Base-by-base conservation (phyloP, 2,888 invertebrate genomes). In the Acleris emargana region DNA sequence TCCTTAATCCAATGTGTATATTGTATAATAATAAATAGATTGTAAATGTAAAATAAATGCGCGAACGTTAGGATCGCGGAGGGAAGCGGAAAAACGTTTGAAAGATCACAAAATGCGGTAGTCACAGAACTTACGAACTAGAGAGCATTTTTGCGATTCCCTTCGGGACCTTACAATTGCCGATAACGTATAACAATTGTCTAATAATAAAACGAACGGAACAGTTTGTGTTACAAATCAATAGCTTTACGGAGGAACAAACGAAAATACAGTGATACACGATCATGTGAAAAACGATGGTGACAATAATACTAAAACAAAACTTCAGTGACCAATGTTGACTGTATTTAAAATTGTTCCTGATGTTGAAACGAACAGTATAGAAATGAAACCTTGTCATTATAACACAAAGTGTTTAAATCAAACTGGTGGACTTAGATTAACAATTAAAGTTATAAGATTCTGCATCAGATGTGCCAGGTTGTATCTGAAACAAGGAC, bases 401-500 rank as follows among this genome's bases (percentile, higher is more conserved):
- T 80, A 79, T 83, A 86, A 86, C 84, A 80, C 74, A 72, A 73
- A 78, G 62, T 77, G 79, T 71, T 76, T 75, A 77, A 78, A 73
- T 67, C 62, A 73, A 71, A 71, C 70, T 69, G 78, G 81, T 79
- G 82, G 77, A 83, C 81, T 62, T 67, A 68, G 75, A 72, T 71
- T 71, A 73, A 70, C 67, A 68, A 69, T 67, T 66, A 69, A 68
- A 67, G 70, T 68, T 62, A 62, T 64, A 67, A 67, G 60, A 69
- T 74, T 78, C 79, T 76, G 85, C 81, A 74, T 79, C 76, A 70
- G 85, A 82, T 71, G 82, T 64, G 76, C 72, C 81, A 75, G 76
- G 80, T 78, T 74, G 81, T 76, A 89, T 87, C 91, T 91, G 90
- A 55, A 91, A 90, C 90, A 90, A 91, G 63, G 73, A 76, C 13